Conservation (phyloP, 2,797 vertebrate species). For the Peromyscus eremicus region DNA sequence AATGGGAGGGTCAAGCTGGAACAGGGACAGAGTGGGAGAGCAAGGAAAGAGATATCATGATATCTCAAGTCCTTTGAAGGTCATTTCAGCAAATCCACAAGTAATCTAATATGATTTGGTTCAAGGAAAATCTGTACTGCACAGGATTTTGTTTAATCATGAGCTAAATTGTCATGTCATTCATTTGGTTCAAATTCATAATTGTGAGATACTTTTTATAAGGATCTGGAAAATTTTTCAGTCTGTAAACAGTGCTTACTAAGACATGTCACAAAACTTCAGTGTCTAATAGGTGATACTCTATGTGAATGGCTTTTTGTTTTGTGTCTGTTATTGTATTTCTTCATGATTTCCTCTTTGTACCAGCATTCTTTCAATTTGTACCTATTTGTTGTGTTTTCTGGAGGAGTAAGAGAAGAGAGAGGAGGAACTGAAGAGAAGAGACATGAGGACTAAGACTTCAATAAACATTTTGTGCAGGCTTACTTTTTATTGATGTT, state of each 20-base stretch:
- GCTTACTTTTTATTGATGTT: constrained; percentile 42
- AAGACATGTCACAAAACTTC: constrained; percentile 17
- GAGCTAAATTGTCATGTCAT: constrained; percentile 13
- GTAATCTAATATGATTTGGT: background rate
- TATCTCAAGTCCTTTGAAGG: background rate
- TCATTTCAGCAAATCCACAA: background rate
- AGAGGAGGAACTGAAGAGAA: background rate
- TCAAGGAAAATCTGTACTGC: background rate
- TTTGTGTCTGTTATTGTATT: background rate
- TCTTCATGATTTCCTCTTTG: background rate
- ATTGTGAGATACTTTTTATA: constrained; percentile 33
- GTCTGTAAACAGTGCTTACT: background rate
- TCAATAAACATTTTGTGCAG: constrained; percentile 53
- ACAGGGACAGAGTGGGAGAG: no score
- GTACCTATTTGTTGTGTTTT: constrained; percentile 10
- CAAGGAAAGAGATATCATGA: no score
- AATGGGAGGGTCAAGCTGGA: no score
- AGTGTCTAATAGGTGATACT: background rate
- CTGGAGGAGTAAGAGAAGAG: background rate
- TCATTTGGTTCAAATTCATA: constrained; percentile 45
- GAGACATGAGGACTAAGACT: background rate
- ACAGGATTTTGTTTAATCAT: background rate
- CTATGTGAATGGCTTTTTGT: constrained; percentile 32
- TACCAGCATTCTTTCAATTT: constrained; percentile 11
- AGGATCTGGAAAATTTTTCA: constrained; percentile 16